Conservation (phyloP, 2,113 vertebrate genomes). For the Myotis davidii region DNA sequence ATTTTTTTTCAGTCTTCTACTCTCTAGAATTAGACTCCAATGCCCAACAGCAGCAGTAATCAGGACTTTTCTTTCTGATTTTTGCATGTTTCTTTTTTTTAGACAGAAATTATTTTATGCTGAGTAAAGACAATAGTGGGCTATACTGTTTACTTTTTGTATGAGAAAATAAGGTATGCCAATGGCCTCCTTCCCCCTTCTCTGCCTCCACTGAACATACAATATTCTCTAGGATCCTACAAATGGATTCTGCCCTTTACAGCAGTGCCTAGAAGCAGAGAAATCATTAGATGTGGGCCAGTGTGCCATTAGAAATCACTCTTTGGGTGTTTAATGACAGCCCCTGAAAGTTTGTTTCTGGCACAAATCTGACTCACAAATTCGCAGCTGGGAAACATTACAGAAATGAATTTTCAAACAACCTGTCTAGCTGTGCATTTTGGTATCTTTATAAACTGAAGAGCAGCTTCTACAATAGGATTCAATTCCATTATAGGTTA, state of each 20-base stretch:
- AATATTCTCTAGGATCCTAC: conserved; percentile 62
- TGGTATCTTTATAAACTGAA: conserved; percentile 65
- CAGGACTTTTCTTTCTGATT: conserved; percentile 29
- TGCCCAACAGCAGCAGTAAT: conserved; percentile 21
- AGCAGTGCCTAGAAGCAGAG: conserved; percentile 16
- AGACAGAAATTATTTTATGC: conserved; percentile 24
- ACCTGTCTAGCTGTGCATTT: conserved; percentile 54
- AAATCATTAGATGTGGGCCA: conserved; percentile 45
- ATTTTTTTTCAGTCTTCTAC: background rate
- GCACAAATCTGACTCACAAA: conserved; percentile 56
- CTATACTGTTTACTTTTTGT: background rate
- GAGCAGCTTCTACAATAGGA: conserved; percentile 46
- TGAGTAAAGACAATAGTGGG: conserved; percentile 4
- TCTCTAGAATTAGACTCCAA: conserved; percentile 12
- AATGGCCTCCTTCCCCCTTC: background rate
- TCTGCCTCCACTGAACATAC: background rate
- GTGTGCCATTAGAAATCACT: conserved; percentile 59
- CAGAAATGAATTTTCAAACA: conserved; percentile 68
- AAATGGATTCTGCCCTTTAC: conserved; percentile 72
- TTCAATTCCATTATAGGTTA: conserved; percentile 56
- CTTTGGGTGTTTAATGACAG: conserved; percentile 53
- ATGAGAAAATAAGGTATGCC: conserved; percentile 27
- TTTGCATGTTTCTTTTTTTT: conserved; percentile 59
- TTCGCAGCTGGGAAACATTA: conserved; percentile 66
- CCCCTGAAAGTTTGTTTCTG: conserved; percentile 59